Evolutionary conservation across 2,113 vertebrate genomes (phyloP), one percentile per base, ranked within the genome.

Genomic region (Megalops atlanticus): DNA sequence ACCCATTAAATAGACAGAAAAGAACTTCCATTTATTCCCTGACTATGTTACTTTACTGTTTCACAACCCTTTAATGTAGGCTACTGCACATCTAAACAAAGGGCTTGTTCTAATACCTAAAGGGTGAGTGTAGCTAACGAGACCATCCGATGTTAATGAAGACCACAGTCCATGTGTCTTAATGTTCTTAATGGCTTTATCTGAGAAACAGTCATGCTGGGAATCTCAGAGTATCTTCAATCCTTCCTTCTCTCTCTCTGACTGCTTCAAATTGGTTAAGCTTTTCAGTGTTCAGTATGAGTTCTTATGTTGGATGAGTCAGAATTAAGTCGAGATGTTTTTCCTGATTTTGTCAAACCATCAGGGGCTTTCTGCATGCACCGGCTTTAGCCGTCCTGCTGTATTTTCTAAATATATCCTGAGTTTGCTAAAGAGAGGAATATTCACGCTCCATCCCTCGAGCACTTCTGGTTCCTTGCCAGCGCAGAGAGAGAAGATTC

Each of bases 401-500:
- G 76, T 83, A 72, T 76, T 85, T 89, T 92, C 89, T 91, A 92
- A 91, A 91, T 90, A 90, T 90, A 92, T 90, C 88, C 82, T 12
- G 31, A 81, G 77, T 86, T 91, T 92, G 86, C 89, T 91, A 88
- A 88, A 90, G 85, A 85, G 27, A 72, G 74, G 71, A 68, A 40
- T 35, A 72, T 47, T 58, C 72, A 74, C 36, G 78, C 81, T 77
- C 16, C 38, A 2, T 15, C 72, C 82, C 47, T 52, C 75, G 35
- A 89, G 76, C 82, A 86, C n/a, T 89, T 91, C 86, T 84, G 88
- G 84, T 86, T 88, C 78, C 85, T 84, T 87, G 84, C 83, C 82
- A 76, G 83, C 86, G 89, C 92, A 91, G 81, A 90, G 86, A 93
- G 89, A 88, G 90, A 93, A 93, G 90, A 91, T 89, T 93, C 89